Base-by-base conservation (phyloP, 37 sponge, comb jelly and placozoan species). In the Petrosia ficiformis region DNA sequence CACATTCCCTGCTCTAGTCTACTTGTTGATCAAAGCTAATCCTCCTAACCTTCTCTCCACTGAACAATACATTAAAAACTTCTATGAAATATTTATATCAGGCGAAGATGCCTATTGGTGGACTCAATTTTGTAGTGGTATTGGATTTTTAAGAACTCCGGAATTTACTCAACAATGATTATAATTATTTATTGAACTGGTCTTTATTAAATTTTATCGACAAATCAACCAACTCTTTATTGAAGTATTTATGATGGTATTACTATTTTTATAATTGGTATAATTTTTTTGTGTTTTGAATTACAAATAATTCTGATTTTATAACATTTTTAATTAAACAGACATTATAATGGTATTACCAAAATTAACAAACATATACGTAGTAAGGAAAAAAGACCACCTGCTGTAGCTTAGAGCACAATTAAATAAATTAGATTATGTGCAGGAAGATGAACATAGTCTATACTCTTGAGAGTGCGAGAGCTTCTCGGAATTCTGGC, bases 21-120 rank as follows among this genome's bases (percentile, higher is more conserved):
- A 92, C 67, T 68, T 92, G 29, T 65, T 96, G 3, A 86, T 96
- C 41, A 85, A 86, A 44, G 81, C 90, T 66, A 96, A 96, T 79
- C 97, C 97, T n/a, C 82, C 93, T 39, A 77, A 67, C 57, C 79
- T 92, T 24, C 90, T 89, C 38, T 96, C 97, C 30, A 96, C 97
- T 2, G 71, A 85, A 1, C 89, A 92, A 56, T 96, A 69, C 68
- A 76, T 96, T 11, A 69, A 84, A 74, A 84, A 83, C 73, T 96
- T 89, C 66, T 44, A 33, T 1, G 84, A 78, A n/a, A 57, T 44
- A 14, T 25, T 32, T 2, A 41, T 89, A n/a, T 22, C 43, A 1
- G 97, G 97, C 0, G 93, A 95, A 59, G 76, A 73, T 25, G 79
- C 87, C 10, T 96, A 96, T 70, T 92, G 94, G 93, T 89, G 93